phyloP scores from a whole-genome alignment of 2,888 invertebrate genomes.

The Himalopsyche kuldschensis region DNA sequence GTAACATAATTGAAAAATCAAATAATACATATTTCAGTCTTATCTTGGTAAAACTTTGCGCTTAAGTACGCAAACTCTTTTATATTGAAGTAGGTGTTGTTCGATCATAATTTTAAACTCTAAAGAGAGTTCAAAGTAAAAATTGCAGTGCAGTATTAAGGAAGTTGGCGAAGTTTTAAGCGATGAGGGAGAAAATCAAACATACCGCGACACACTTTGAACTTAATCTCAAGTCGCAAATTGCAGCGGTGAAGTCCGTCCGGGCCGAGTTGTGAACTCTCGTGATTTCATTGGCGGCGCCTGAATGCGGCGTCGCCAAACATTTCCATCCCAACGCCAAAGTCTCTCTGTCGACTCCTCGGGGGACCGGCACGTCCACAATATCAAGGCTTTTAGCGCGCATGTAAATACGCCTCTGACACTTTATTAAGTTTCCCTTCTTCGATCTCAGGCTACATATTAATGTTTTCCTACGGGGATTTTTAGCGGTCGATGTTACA shows the following conservation, averaged over 20 bases:
- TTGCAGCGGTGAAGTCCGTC: constrained; percentile 23
- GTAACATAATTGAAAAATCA: no score
- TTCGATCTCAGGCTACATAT: background rate
- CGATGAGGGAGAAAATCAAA: constrained; percentile 9
- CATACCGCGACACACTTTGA: constrained; percentile 12
- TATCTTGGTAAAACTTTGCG: no score
- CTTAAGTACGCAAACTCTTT: no score
- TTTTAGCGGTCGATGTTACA: background rate
- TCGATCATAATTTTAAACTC: no score
- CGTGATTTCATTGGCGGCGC: background rate
- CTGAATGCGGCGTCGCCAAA: background rate
- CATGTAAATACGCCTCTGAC: background rate
- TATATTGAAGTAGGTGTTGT: no score
- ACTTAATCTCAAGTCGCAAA: constrained; percentile 30
- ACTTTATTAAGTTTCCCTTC: background rate
- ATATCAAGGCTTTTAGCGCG: background rate
- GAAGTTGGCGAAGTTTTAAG: constrained; percentile 4
- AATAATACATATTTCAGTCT: no score
- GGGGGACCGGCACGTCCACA: background rate
- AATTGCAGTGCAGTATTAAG: background rate
- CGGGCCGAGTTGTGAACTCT: background rate
- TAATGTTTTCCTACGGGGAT: background rate
- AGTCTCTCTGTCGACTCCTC: background rate
- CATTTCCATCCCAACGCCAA: background rate
- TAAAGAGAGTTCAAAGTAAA: no score